phyloP scores from a whole-genome alignment of 2,888 invertebrate species.

The Formica aserva region DNA sequence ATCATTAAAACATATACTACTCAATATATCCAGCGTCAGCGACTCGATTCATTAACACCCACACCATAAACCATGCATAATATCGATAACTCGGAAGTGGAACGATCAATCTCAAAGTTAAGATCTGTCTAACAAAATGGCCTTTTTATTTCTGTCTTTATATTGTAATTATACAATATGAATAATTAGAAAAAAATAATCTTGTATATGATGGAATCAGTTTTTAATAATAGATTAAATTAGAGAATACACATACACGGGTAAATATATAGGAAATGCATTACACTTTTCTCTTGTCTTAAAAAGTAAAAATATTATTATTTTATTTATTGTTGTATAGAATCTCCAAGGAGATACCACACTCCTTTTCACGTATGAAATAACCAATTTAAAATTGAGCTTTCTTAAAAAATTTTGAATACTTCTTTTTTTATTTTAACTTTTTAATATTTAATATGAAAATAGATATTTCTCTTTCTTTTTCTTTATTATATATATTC shows the following conservation, averaged over 20 bases:
- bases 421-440: neutral
- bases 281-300: neutral
- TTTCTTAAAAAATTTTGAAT: neutral
- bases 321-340: neutral
- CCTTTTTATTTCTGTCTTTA: neutral
- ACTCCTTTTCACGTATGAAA: neutral
- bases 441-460: neutral
- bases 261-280: neutral
- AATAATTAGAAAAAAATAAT: neutral
- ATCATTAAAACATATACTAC: constrained; percentile 85
- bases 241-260: neutral
- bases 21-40: constrained; percentile 82
- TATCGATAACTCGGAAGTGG: constrained; percentile 55
- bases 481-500: too few species aligned
- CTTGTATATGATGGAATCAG: neutral
- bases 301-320: neutral
- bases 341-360: too few species aligned
- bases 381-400: neutral
- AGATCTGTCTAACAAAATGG: neutral
- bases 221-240: neutral
- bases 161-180: neutral
- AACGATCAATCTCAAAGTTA: neutral
- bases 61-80: constrained; percentile 85
- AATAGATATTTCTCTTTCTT: neutral
- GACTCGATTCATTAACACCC: constrained; percentile 85